phyloP scores from a whole-genome alignment of 2,113 vertebrate genomes.

The Prolemur simus region DNA sequence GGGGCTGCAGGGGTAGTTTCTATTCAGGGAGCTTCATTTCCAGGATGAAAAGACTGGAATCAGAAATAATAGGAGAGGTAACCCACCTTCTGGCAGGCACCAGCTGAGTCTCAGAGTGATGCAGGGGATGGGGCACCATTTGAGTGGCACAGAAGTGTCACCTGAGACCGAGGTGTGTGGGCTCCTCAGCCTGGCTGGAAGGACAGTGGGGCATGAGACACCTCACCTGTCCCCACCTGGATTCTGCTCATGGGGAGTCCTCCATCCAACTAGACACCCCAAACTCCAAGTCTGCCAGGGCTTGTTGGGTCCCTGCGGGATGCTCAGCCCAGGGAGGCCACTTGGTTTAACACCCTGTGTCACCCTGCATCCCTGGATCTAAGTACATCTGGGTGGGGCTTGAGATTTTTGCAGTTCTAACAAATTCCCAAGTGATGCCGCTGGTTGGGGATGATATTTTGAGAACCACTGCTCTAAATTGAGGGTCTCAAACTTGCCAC shows the following conservation, averaged over 20 bases:
- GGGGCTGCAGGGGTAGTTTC: neutral
- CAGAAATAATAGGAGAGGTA: neutral
- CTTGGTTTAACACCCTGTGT: neutral
- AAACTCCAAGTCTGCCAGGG: neutral
- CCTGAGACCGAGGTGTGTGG: neutral
- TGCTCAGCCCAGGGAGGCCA: rapidly evolving
- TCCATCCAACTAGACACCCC: neutral
- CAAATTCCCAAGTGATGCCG: neutral
- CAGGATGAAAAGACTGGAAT: neutral
- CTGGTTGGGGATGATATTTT: neutral
- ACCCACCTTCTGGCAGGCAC: neutral
- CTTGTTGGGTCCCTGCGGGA: neutral
- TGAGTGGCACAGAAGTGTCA: neutral
- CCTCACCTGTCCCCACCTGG: neutral
- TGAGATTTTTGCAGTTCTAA: neutral
- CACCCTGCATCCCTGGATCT: neutral
- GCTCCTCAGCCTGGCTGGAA: neutral
- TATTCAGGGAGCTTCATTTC: neutral
- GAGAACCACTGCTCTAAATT: neutral
- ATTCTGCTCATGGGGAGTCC: neutral
- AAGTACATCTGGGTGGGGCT: neutral
- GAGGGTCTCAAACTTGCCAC: neutral
- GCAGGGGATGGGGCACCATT: too few relatives aligned
- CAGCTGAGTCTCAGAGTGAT: neutral
- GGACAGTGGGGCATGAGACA: neutral